A percentile compares a stretch with the other conserved stretches of the same genome.
These are phyloP conservation scores for Mormyrops boulengeri DNA, from an alignment of 2,797 vertebrate genomes.

Conservation along the genomic window DNA sequence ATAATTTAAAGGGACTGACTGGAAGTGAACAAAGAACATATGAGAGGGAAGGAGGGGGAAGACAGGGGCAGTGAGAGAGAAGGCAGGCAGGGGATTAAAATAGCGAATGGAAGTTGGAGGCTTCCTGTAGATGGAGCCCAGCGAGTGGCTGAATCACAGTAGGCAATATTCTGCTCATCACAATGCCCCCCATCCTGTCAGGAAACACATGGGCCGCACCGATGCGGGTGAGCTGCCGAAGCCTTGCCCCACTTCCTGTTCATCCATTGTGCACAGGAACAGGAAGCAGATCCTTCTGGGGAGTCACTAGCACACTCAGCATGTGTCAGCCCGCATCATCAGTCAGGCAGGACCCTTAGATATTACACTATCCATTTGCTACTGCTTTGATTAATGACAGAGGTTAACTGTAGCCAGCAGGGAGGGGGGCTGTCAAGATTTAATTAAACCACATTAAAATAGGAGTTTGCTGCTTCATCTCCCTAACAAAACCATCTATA, in stretches of 20 bases:
- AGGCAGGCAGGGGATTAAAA: slow-evolving; percentile 34
- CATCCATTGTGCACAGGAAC: slow-evolving; percentile 11
- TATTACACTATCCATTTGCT: background rate
- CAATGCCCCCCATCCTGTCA: slow-evolving; percentile 1
- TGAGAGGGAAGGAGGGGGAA: background rate
- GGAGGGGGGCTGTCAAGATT: background rate
- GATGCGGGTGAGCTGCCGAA: background rate
- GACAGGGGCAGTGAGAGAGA: background rate
- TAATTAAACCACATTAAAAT: background rate
- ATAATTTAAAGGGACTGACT: slow-evolving; percentile 49
- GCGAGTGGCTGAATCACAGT: background rate
- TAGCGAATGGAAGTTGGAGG: slow-evolving; percentile 32
- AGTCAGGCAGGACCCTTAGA: background rate
- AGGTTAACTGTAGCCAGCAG: background rate
- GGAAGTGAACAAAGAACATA: slow-evolving; percentile 20
- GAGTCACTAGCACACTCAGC: background rate
- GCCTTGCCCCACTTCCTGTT: background rate
- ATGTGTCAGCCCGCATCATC: background rate
- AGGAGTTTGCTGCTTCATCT: background rate
- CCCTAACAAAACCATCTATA: background rate
- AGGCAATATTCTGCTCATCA: background rate
- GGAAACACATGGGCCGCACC: slow-evolving; percentile 14
- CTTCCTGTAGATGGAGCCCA: slow-evolving; percentile 24
- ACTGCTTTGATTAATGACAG: background rate
- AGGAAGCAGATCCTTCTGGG: background rate